Evolutionary conservation across 1,140 invertebrate genomes (phyloP), one percentile per base, ranked within the genome.

Genomic region (Nasonia longicornis): DNA sequence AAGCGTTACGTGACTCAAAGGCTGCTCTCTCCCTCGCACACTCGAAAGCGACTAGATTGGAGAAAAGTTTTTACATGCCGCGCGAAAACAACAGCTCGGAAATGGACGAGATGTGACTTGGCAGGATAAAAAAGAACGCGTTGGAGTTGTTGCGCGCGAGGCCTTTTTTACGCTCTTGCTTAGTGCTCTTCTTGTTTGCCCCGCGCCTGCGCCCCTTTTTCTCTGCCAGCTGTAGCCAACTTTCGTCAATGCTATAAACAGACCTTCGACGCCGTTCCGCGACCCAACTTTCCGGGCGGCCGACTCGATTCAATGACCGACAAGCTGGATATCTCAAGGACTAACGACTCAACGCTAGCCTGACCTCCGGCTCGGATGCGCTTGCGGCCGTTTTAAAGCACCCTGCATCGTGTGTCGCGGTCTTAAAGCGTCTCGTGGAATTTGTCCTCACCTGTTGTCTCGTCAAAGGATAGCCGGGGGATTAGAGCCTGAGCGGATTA

Each of bases 61-160:
- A 70, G 58, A 35, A 80, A 80, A 80, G 58, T 80, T 80, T 80
- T 80, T 80, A 74, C 31, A 35, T 35, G 29, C 64, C 12, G 20
- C 31, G 64, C 45, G 66, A 76, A 71, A 81, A 76, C 72, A 81
- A 69, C 72, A 70, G 64, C 73, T 70, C 52, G n/a, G 48, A 81
- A 81, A 81, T 81, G 66, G 79, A 70, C 66, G 73, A 26, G 63
- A 81, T 81, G 79, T 63, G 79, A 81, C 79, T 76, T 63, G 42
- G 31, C 35, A 22, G 67, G n/a, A 69, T 38, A 70, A 78, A 26
- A 67, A 77, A 45, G 12, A 11, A 26, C 42, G 6, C n/a, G 52
- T 58, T n/a, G 20, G 52, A 58, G 52, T 58, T 48, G 45, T 48
- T 58, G 52, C 52, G 52, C 16, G 20, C 52, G 20, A 58, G 20